phyloP scores from a whole-genome alignment of 2,113 vertebrate species.

The Notothenia rossii region DNA sequence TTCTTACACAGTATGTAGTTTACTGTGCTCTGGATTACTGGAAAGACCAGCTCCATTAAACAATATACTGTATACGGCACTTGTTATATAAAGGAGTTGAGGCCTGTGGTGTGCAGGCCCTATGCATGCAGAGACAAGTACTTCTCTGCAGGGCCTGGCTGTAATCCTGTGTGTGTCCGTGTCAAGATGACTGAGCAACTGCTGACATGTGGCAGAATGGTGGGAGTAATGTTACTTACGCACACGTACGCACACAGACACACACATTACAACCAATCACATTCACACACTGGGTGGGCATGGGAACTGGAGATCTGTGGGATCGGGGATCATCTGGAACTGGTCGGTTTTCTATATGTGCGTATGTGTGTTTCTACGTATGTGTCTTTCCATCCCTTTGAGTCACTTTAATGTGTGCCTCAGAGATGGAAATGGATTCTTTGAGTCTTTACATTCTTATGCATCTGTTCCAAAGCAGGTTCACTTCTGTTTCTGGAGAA shows the following conservation, averaged over 20 bases:
- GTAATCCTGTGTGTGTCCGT: conserved; percentile 42
- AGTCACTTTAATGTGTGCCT: not conserved
- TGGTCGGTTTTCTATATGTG: conserved; percentile 20
- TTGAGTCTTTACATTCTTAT: conserved; percentile 27
- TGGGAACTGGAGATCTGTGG: conserved; percentile 69
- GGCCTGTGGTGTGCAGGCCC: conserved; percentile 23
- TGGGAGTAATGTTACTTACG: conserved; percentile 66
- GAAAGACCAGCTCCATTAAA: conserved; percentile 12
- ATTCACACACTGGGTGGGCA: conserved; percentile 65
- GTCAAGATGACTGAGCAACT: conserved; percentile 65
- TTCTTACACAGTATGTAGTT: not conserved
- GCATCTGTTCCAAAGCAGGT: conserved; percentile 44
- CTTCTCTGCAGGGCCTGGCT: conserved; percentile 27
- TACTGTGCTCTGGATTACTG: conserved; percentile 10
- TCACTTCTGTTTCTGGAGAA: conserved; percentile 31
- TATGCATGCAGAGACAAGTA: conserved; percentile 46
- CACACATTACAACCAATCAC: conserved; percentile 45
- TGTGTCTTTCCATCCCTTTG: not conserved
- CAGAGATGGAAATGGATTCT: not conserved
- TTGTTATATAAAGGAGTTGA: conserved; percentile 40
- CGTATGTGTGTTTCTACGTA: conserved; percentile 12
- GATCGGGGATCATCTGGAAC: conserved; percentile 64
- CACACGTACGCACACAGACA: not conserved
- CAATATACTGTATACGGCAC: conserved; percentile 5
- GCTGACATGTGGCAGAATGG: conserved; percentile 66